Conservation (phyloP, 2,113 vertebrate genomes). For the Macheiramphus alcinus region DNA sequence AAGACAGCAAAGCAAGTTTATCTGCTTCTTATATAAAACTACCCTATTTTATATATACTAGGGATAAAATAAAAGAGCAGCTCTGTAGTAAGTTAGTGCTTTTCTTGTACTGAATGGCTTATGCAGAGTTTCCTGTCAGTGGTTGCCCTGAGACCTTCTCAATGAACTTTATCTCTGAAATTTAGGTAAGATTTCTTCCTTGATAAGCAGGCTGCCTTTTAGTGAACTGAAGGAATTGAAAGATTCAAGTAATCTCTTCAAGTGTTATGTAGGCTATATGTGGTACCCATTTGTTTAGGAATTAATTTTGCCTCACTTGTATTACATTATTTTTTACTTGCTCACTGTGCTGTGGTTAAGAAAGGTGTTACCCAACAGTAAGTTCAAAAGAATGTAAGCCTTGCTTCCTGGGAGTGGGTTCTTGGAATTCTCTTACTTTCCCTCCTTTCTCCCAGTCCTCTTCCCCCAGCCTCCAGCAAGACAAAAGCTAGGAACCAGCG, state of each 20-base stretch:
- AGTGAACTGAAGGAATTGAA: neutral
- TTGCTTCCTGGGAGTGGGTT: neutral
- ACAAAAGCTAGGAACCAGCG: neutral
- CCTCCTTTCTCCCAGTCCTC: neutral
- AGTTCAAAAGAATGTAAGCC: neutral
- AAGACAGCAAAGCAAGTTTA: neutral
- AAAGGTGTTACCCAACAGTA: neutral
- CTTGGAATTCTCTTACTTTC: neutral
- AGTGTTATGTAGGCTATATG: neutral
- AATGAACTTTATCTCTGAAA: neutral
- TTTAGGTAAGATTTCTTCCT: neutral
- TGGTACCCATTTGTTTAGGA: neutral
- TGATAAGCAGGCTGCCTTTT: neutral
- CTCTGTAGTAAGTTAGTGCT: neutral
- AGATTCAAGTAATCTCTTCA: neutral
- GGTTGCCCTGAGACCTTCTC: neutral
- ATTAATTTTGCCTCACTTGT: neutral
- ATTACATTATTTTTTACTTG: neutral
- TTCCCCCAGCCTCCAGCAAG: neutral
- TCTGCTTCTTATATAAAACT: neutral
- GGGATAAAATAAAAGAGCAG: neutral
- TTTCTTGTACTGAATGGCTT: neutral
- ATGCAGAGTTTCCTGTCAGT: neutral
- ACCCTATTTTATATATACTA: neutral
- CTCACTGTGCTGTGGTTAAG: neutral